These are phyloP conservation scores for Chelonus insularis DNA, from an alignment of 1,140 invertebrate genomes.

Conservation along the genomic window DNA sequence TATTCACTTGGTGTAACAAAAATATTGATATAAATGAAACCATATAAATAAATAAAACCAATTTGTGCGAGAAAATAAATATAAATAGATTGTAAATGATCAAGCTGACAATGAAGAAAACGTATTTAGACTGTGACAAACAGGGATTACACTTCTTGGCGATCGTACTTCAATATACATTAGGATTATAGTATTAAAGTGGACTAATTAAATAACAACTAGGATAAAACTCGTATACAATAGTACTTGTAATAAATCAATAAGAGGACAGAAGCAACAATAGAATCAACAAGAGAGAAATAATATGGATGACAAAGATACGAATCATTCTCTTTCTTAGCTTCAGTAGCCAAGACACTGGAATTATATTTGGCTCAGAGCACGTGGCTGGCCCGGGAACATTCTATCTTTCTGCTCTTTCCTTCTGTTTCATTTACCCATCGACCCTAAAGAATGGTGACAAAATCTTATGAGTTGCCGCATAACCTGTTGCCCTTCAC, in stretches of 20 bases:
- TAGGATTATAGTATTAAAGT: too few relatives aligned
- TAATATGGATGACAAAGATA: constrained; percentile 7
- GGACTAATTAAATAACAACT: not conserved
- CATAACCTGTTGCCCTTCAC: constrained; percentile 4
- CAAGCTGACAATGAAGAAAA: too few relatives aligned
- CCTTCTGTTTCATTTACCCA: not conserved
- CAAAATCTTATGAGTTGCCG: constrained; percentile 2
- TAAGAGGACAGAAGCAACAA: constrained; percentile 21
- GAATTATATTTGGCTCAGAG: constrained; percentile 29
- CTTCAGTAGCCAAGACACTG: constrained; percentile 23
- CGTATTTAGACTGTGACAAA: not conserved
- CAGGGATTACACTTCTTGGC: not conserved
- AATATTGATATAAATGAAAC: too few relatives aligned
- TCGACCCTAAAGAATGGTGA: not conserved
- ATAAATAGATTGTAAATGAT: too few relatives aligned
- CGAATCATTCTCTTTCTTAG: not conserved
- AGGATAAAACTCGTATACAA: constrained; percentile 8
- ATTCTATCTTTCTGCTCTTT: not conserved
- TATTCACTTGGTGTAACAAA: too few relatives aligned
- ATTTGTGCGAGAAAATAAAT: too few relatives aligned
- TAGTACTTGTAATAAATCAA: constrained; percentile 3
- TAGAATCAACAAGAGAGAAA: not conserved
- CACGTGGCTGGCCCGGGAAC: constrained; percentile 25
- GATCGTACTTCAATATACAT: constrained; percentile 7
- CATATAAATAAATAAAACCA: too few relatives aligned